Evolutionary conservation across 2,113 vertebrate genomes (phyloP).

Genomic region (Amazona guildingii): DNA sequence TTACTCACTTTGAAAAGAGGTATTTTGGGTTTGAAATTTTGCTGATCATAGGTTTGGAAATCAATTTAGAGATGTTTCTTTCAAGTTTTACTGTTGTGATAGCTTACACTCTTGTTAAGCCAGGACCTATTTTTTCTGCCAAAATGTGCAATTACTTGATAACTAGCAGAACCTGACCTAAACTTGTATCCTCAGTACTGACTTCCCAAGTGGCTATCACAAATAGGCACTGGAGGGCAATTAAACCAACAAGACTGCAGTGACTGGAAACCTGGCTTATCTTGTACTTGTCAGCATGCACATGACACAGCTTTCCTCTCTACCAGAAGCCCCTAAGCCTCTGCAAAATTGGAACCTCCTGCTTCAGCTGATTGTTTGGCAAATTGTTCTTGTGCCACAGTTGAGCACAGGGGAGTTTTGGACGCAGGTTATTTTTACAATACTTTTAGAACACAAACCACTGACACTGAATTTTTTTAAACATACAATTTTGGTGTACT

Average conservation of each 20-base stretch:
- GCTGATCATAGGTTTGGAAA: background rate
- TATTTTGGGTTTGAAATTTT: background rate
- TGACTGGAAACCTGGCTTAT: background rate
- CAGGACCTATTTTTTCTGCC: background rate
- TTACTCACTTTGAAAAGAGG: background rate
- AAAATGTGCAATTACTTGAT: background rate
- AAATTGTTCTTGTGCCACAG: constrained; percentile 17
- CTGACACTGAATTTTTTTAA: background rate
- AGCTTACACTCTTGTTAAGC: background rate
- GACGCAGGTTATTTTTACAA: background rate
- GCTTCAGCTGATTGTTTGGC: constrained; percentile 40
- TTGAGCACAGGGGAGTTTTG: background rate
- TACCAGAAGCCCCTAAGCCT: constrained; percentile 9
- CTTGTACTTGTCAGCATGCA: constrained; percentile 25
- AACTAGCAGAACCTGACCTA: background rate
- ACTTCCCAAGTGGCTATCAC: background rate
- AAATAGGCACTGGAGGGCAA: background rate
- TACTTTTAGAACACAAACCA: constrained; percentile 5
- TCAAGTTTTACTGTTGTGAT: background rate
- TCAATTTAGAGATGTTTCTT: background rate
- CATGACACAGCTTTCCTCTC: background rate
- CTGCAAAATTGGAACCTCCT: constrained; percentile 54
- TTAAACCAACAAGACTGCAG: constrained; percentile 17
- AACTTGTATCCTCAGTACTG: background rate
- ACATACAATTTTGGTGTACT: background rate